phyloP scores from a whole-genome alignment of 2,888 invertebrate genomes.

The Monochamus alternatus region DNA sequence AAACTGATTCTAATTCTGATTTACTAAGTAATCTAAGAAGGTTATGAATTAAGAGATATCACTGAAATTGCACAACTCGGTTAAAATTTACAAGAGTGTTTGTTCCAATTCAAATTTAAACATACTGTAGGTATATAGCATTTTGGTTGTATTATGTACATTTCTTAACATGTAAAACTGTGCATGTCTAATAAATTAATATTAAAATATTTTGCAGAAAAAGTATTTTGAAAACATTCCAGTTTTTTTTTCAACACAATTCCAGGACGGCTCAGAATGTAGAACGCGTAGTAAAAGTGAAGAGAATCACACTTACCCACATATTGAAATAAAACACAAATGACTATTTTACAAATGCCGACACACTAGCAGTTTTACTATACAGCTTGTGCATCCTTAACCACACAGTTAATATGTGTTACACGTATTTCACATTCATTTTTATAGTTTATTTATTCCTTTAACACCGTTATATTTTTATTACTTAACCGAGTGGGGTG shows the following conservation, averaged over 20 bases:
- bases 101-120: too few relatives aligned
- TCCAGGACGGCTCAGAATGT: neutral
- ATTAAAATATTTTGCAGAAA: too few relatives aligned
- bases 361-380: conserved; percentile 12
- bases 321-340: conserved; percentile 9
- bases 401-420: conserved; percentile 43
- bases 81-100: too few relatives aligned
- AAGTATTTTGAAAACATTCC: too few relatives aligned
- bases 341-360: conserved; percentile 23
- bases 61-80: too few relatives aligned
- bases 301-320: conserved; percentile 12
- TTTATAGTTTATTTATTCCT: conserved; percentile 54
- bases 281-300: neutral
- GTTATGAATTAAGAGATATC: too few relatives aligned
- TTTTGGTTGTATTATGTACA: too few relatives aligned
- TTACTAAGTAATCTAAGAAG: too few relatives aligned
- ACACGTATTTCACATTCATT: conserved; percentile 57
- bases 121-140: too few relatives aligned
- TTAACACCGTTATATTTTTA: conserved; percentile 54
- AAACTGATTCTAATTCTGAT: too few relatives aligned
- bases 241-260: neutral
- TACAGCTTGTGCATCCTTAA: conserved; percentile 7
- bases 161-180: too few relatives aligned
- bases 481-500: conserved; percentile 51
- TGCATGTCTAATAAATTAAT: too few relatives aligned